A percentile compares a stretch with the other conserved stretches of the same genome.
Evolutionary conservation across 1,140 invertebrate genomes (phyloP).

Genomic region (Drosophila bipectinata): DNA sequence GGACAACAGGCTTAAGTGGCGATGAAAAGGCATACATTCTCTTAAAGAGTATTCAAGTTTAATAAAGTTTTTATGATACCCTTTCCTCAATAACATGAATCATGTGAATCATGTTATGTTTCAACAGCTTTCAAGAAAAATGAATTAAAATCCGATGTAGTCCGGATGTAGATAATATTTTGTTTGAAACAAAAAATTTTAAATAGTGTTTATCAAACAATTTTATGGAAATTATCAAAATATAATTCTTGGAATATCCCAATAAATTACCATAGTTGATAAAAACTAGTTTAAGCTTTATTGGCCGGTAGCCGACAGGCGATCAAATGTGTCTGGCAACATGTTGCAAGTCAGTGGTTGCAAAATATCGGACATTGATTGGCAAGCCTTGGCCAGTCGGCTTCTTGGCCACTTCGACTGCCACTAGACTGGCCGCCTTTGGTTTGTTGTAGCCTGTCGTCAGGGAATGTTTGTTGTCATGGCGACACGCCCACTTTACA

Average conservation of each 20-base stretch:
- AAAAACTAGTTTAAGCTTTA: conserved; percentile 13
- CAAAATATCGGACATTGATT: conserved; percentile 36
- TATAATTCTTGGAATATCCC: no score
- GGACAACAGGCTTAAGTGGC: not conserved
- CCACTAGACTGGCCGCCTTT: not conserved
- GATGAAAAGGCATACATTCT: conserved; percentile 1
- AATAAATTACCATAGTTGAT: conserved; percentile 7
- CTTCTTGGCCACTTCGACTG: not conserved
- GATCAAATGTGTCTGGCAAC: conserved; percentile 65
- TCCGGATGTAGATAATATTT: no score
- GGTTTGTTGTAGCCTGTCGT: conserved; percentile 33
- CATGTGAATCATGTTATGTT: no score
- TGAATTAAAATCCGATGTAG: no score
- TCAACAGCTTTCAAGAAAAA: no score
- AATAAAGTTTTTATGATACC: not conserved
- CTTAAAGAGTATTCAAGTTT: not conserved
- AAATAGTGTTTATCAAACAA: no score
- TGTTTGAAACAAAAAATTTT: no score
- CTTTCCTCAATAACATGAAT: no score
- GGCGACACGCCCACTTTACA: conserved; percentile 67
- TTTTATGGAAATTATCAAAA: no score
- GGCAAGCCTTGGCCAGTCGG: conserved; percentile 6
- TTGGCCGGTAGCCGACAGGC: conserved; percentile 25
- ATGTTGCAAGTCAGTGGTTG: conserved; percentile 32
- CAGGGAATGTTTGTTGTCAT: conserved; percentile 51